These are phyloP conservation scores for Paralichthys olivaceus DNA, from an alignment of 2,113 vertebrate species.

Conservation along the genomic window DNA sequence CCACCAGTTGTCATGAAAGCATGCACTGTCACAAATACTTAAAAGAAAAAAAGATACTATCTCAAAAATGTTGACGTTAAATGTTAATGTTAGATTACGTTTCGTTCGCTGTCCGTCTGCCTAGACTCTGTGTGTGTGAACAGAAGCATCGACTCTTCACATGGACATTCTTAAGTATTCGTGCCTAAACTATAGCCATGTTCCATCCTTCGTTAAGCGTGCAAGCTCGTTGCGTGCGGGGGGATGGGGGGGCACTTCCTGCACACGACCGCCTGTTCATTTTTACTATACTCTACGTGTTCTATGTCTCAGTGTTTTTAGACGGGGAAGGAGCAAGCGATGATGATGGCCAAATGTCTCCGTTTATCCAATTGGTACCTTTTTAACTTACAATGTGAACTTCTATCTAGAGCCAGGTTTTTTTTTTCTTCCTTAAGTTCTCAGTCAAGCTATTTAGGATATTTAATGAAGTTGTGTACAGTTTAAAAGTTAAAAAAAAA, in stretches of 20 bases:
- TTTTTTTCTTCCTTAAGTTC: slow-evolving; percentile 57
- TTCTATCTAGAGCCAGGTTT: slow-evolving; percentile 47
- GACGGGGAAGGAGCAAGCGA: slow-evolving; percentile 68
- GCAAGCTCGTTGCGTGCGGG: slow-evolving; percentile 55
- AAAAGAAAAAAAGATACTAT: slow-evolving; percentile 78
- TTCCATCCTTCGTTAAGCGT: slow-evolving; percentile 75
- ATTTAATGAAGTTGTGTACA: slow-evolving; percentile 67
- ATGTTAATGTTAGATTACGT: slow-evolving; percentile 86
- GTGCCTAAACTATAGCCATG: slow-evolving; percentile 92
- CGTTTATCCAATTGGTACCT: slow-evolving; percentile 67
- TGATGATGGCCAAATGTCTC: slow-evolving; percentile 80
- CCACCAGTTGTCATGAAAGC: slow-evolving; percentile 81
- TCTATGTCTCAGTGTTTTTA: slow-evolving; percentile 79
- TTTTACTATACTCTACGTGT: slow-evolving; percentile 75
- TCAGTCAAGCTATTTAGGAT: slow-evolving; percentile 62
- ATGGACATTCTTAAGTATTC: slow-evolving; percentile 85
- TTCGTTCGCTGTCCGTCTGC: slow-evolving; percentile 88
- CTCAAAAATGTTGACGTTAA: slow-evolving; percentile 85
- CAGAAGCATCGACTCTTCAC: slow-evolving; percentile 83
- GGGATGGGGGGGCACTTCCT: slow-evolving; percentile 42
- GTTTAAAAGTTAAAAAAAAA: slow-evolving; percentile 40
- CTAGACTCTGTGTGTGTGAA: slow-evolving; percentile 86
- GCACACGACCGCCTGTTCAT: slow-evolving; percentile 68
- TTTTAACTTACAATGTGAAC: slow-evolving; percentile 63
- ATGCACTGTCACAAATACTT: slow-evolving; percentile 88